Percentiles rank a stretch among this genome's conserved stretches.
Conservation (phyloP, 53 echinoderm and acorn worm genomes). For the Mesocentrotus franciscanus region DNA sequence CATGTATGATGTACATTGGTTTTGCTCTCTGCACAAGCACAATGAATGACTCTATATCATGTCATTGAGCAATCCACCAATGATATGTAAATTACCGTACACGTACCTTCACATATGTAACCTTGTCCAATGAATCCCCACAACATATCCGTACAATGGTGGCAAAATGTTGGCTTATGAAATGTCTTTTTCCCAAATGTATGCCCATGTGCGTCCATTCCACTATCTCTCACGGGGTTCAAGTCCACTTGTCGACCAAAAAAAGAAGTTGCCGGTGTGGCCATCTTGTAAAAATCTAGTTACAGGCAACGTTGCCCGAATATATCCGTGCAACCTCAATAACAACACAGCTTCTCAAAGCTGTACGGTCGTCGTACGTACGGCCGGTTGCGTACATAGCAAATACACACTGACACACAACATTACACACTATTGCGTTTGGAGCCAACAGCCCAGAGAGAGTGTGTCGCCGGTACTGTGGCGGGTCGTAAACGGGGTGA, state of each 20-base stretch:
- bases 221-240: constrained; percentile 81
- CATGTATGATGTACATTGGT: not conserved
- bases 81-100: constrained; percentile 4
- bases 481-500: constrained; percentile 2
- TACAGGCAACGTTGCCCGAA: constrained; percentile 40
- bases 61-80: not conserved
- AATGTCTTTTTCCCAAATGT: constrained; percentile 93
- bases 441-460: not conserved
- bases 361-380: constrained; percentile 2
- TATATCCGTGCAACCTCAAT: constrained; percentile 36
- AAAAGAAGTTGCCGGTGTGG: constrained; percentile 85
- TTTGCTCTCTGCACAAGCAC: not conserved
- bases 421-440: constrained; percentile 13
- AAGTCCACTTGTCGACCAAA: constrained; percentile 90
- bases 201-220: constrained; percentile 81
- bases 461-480: not conserved
- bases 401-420: constrained; percentile 29
- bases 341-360: constrained; percentile 43
- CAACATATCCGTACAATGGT: constrained; percentile 98
- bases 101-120: constrained; percentile 93
- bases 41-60: not conserved
- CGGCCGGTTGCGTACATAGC: not conserved
- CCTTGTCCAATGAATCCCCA: constrained; percentile 97
- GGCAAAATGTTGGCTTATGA: constrained; percentile 97
- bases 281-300: constrained; percentile 71